phyloP scores from a whole-genome alignment of 2,888 invertebrate species.

The Gymnosoma rotundatum region DNA sequence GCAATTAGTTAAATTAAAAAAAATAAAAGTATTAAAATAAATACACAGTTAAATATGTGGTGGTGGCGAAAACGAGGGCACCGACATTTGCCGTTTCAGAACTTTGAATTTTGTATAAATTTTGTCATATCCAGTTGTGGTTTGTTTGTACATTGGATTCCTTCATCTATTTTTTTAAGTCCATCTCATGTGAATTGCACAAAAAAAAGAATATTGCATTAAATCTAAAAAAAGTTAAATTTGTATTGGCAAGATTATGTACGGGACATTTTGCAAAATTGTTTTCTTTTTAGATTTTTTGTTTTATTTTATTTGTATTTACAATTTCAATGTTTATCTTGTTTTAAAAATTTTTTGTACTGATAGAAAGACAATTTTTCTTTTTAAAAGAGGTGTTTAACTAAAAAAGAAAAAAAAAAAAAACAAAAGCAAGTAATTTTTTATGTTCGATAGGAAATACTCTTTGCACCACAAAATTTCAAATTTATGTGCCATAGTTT shows the following conservation, averaged over 20 bases:
- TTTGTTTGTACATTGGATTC: not conserved
- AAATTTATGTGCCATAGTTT: conserved; percentile 18
- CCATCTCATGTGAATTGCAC: conserved; percentile 18
- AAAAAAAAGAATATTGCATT: conserved; percentile 17
- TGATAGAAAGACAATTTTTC: conserved; percentile 38
- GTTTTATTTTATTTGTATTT: conserved; percentile 2
- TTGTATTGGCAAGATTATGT: conserved; percentile 69
- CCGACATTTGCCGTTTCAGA: no score
- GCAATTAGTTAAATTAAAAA: no score
- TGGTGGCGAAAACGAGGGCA: no score
- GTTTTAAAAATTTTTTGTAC: conserved; percentile 26
- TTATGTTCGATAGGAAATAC: not conserved
- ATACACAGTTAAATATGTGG: no score
- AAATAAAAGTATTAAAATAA: no score
- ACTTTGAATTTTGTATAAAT: no score
- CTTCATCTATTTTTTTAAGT: not conserved
- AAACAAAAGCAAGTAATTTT: conserved; percentile 22
- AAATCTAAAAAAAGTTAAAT: conserved; percentile 43
- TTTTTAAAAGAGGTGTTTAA: conserved; percentile 43
- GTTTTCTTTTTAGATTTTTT: conserved; percentile 46
- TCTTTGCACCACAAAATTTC: conserved; percentile 42
- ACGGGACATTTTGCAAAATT: conserved; percentile 70
- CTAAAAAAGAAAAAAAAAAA: not conserved
- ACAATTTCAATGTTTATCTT: conserved; percentile 44
- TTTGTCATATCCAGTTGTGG: no score